Conservation (phyloP, 2,888 invertebrate species). For the Adelognathus sp. region DNA sequence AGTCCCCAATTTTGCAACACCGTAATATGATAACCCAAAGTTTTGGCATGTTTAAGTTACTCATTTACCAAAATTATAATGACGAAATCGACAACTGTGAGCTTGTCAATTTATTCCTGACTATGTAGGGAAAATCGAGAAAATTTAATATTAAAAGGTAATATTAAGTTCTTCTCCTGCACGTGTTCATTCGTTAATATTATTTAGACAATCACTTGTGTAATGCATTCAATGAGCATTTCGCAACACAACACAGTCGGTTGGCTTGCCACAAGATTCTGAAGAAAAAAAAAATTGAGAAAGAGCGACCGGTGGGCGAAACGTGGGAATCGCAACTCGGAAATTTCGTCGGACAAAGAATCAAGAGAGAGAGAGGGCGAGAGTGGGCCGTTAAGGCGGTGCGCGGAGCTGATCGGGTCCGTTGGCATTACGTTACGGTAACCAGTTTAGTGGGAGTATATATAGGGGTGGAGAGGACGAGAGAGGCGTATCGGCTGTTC, state of each 20-base stretch:
- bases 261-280: neutral
- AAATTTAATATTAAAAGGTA: too few relatives aligned
- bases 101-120: too few relatives aligned
- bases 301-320: conserved; percentile 49
- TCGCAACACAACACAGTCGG: neutral
- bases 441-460: conserved; percentile 67
- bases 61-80: too few relatives aligned
- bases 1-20: too few relatives aligned
- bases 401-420: conserved; percentile 52
- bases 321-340: conserved; percentile 58
- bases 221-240: neutral
- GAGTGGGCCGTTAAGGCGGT: conserved; percentile 48
- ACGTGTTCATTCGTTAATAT: too few relatives aligned
- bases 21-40: too few relatives aligned
- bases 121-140: too few relatives aligned
- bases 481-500: conserved; percentile 21
- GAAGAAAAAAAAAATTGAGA: neutral
- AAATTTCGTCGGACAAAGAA: conserved; percentile 61
- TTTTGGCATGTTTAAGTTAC: too few relatives aligned
- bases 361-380: neutral
- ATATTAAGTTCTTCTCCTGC: too few relatives aligned
- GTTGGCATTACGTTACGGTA: conserved; percentile 65
- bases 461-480: conserved; percentile 20
- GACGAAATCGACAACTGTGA: too few relatives aligned
- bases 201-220: too few relatives aligned